Base-by-base conservation (phyloP, 2,888 invertebrate genomes). In the Eulithis testata region DNA sequence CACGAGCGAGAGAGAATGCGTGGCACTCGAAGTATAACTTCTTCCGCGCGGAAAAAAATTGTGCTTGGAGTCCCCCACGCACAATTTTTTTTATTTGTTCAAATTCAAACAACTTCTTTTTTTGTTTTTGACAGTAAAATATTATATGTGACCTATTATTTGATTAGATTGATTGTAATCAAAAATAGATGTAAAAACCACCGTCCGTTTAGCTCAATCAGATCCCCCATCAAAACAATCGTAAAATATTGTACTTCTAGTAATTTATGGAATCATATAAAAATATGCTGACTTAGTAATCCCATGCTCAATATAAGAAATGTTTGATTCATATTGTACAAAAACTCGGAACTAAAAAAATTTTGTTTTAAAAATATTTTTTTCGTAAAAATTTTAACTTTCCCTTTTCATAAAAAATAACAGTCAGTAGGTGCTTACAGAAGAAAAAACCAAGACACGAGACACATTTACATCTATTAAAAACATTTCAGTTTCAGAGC, bases 401-500 rank as follows among this genome's bases (percentile, higher is more conserved):
- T 31, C 31, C 6, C 31, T 5, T 31, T 31, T 31, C 4, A 31
- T 4, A 31, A 31, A 31, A 31, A 2, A 0, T 3, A 31, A 31
- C 6, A 31, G 4, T 31, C 6, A 5, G 31, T 31, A 31, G 6
- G 31, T 40, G 8, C 40, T 40, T 40, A 40, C 40, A 40, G 63
- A 69, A 59, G 66, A 55, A 63, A 67, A 73, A 57, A 70, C 59
- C 53, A 66, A 73, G 75, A 71, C 71, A 68, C 72, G 76, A 76
- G 77, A 70, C 77, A 76, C 71, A 76, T 75, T 65, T 73, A 72
- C 77, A 77, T 80, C 72, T 76, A 78, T 78, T 76, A 78, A 78
- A 79, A 80, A 75, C 73, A 73, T 79, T 78, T 74, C 74, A 76
- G 77, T 80, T 80, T 71, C 67, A 71, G 69, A 78, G 87, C 89